phyloP scores from a whole-genome alignment of 1,140 invertebrate genomes.

The Trissolcus basalis region DNA sequence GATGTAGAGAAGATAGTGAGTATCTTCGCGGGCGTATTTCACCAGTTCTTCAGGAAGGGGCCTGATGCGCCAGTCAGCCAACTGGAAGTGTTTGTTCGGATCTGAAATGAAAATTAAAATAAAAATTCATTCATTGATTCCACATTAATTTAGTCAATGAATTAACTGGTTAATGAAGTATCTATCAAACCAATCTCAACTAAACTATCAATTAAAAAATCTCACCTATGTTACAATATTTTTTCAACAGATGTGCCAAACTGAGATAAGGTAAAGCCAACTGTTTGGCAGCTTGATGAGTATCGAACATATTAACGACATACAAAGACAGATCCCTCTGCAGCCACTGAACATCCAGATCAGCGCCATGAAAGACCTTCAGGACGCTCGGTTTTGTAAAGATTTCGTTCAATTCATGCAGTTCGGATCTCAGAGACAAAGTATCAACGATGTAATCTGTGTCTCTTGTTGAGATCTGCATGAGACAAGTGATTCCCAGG shows the following conservation, averaged over 20 bases:
- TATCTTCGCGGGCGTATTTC: slow-evolving; percentile 94
- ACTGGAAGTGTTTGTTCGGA: slow-evolving; percentile 92
- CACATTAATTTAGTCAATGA: no score
- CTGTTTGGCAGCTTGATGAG: slow-evolving; percentile 88
- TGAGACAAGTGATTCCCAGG: slow-evolving; percentile 92
- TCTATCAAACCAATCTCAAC: no score
- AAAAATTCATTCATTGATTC: no score
- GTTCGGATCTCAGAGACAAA: slow-evolving; percentile 86
- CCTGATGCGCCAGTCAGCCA: slow-evolving; percentile 97
- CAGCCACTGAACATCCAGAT: slow-evolving; percentile 93
- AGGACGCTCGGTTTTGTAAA: slow-evolving; percentile 94
- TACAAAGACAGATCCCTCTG: slow-evolving; percentile 97
- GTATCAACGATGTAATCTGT: slow-evolving; percentile 96
- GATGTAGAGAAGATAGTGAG: slow-evolving; percentile 96
- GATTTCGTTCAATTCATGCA: slow-evolving; percentile 91
- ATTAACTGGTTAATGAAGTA: no score
- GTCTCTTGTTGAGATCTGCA: slow-evolving; percentile 93
- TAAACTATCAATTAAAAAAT: not conserved
- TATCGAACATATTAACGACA: slow-evolving; percentile 98
- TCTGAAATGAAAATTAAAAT: slow-evolving; percentile 68
- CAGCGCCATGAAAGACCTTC: slow-evolving; percentile 97
- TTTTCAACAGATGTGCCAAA: slow-evolving; percentile 86
- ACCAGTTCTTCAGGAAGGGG: slow-evolving; percentile 90
- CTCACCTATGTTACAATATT: slow-evolving; percentile 83
- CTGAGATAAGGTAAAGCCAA: slow-evolving; percentile 85